Conservation (phyloP, 2,888 invertebrate genomes). For the Mesorhabditis sp. region DNA sequence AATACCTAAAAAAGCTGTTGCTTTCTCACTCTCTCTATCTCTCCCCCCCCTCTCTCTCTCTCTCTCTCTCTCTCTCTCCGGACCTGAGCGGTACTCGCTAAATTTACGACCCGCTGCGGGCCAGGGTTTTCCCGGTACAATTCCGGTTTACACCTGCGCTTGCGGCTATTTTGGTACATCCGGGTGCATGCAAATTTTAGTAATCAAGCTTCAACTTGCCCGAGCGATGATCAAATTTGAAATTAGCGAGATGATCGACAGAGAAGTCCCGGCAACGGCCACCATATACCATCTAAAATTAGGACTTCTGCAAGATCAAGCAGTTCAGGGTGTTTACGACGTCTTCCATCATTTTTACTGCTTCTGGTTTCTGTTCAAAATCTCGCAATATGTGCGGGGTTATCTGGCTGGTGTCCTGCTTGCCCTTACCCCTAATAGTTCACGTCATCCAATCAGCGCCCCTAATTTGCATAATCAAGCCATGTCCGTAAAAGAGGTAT, state of each 20-base stretch:
- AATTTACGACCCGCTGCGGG: not conserved
- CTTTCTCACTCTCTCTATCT: not conserved
- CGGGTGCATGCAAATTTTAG: not conserved
- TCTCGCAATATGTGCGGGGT: too few species aligned
- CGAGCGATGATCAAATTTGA: conserved; percentile 34
- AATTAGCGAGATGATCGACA: conserved; percentile 33
- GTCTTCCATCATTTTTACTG: not conserved
- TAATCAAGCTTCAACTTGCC: conserved; percentile 11
- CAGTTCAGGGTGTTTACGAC: not conserved
- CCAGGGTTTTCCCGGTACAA: not conserved
- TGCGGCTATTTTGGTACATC: not conserved
- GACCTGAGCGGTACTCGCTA: not conserved
- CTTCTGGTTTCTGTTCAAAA: not conserved
- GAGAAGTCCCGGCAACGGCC: conserved; percentile 46
- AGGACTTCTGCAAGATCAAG: not conserved
- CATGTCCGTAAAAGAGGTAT: too few species aligned
- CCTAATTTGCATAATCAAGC: too few species aligned
- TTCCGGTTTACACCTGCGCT: not conserved
- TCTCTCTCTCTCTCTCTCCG: not conserved
- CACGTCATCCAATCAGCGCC: too few species aligned
- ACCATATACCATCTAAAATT: conserved; percentile 52
- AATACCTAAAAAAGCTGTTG: conserved; percentile 29
- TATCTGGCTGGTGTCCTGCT: too few species aligned
- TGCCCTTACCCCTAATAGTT: too few species aligned
- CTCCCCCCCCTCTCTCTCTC: not conserved